phyloP scores from a whole-genome alignment of 2,113 vertebrate genomes.

The Nannospalax galili region DNA sequence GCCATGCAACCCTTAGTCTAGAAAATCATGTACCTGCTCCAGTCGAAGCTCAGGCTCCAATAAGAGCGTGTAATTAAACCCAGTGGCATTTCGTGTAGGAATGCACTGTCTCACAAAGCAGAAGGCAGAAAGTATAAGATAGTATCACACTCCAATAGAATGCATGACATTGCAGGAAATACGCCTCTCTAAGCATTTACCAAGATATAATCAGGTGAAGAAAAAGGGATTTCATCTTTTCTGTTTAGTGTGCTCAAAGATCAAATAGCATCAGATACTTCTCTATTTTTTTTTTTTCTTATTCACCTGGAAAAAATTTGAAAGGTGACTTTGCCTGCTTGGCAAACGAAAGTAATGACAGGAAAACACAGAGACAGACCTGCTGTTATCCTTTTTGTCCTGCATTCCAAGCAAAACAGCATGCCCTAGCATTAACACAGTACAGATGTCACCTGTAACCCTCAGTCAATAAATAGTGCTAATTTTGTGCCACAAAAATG shows the following conservation, averaged over 20 bases:
- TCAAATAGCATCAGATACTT: conserved; percentile 49
- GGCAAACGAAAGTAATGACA: conserved; percentile 18
- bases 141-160: conserved; percentile 46
- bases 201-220: conserved; percentile 41
- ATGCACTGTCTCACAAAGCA: conserved; percentile 19
- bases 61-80: conserved; percentile 7
- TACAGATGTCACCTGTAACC: background rate
- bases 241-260: conserved; percentile 56
- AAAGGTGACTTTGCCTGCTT: conserved; percentile 64
- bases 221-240: conserved; percentile 49
- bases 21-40: background rate
- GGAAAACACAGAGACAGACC: conserved; percentile 11
- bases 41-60: background rate
- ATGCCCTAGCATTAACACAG: background rate
- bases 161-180: conserved; percentile 50
- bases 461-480: background rate
- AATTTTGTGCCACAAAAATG: background rate
- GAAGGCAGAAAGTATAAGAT: conserved; percentile 37
- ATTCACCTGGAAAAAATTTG: conserved; percentile 68
- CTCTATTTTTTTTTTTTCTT: conserved; percentile 53
- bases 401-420: background rate
- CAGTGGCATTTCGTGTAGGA: background rate
- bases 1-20: background rate
- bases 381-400: background rate
- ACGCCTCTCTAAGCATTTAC: conserved; percentile 62